Percentiles rank a stretch among this genome's conserved stretches.
Evolutionary conservation across 30 jellyfish, hydroid and myxozoan species (phyloP).

Genomic region (Clytia hemisphaerica): DNA sequence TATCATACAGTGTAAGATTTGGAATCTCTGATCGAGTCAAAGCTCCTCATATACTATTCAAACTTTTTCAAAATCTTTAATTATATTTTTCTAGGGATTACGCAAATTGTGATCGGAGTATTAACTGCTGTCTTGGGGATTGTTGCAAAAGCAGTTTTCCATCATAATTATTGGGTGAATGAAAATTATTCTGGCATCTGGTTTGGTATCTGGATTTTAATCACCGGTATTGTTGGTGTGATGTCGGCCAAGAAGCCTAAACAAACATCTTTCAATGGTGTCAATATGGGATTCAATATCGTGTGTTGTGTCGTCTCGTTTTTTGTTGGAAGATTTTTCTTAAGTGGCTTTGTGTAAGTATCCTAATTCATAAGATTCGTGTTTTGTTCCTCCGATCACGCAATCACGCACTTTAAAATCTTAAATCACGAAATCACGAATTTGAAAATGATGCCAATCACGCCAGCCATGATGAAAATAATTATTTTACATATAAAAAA

Average conservation of each 20-base stretch:
- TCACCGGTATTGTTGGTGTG: conserved; percentile 43
- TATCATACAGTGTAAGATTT: no score
- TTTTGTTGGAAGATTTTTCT: conserved; percentile 10
- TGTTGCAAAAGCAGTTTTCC: conserved; percentile 4
- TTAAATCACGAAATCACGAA: no score
- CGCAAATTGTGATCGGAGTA: conserved; percentile 31
- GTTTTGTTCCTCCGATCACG: no score
- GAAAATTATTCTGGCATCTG: conserved; percentile 32
- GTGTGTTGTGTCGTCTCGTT: conserved; percentile 26
- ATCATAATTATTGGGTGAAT: conserved; percentile 17
- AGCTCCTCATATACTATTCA: no score
- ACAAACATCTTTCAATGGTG: conserved; percentile 19
- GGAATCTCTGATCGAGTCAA: no score
- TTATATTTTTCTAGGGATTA: no score
- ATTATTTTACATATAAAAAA: no score
- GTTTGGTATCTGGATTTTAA: conserved; percentile 43
- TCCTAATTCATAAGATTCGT: no score
- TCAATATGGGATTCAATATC: conserved; percentile 39
- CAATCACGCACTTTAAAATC: no score
- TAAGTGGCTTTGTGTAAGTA: conserved; percentile 19
- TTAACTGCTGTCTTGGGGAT: conserved; percentile 23
- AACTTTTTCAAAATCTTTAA: no score
- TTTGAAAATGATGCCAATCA: no score
- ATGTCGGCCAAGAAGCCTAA: conserved; percentile 27
- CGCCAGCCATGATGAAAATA: no score